Percentiles rank a stretch among this genome's conserved stretches.
These are phyloP conservation scores for Coptodon rendalli DNA, from an alignment of 2,113 vertebrate genomes.

Conservation along the genomic window DNA sequence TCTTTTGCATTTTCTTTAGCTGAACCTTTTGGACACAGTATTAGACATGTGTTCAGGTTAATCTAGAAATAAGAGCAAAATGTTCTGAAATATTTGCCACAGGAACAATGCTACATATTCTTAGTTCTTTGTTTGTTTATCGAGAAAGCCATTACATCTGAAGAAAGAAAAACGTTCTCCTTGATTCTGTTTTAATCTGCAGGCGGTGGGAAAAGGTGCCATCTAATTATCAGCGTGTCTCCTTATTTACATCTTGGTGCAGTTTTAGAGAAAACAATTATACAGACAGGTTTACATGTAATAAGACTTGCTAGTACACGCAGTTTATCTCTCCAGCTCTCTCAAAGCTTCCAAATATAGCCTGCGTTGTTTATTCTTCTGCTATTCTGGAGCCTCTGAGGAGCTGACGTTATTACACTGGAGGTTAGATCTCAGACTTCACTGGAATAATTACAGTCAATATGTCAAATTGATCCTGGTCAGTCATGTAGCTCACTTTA, in stretches of 20 bases:
- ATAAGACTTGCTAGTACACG: background rate
- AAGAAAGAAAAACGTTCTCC: background rate
- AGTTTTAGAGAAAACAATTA: background rate
- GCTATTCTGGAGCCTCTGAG: background rate
- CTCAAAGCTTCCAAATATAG: constrained; percentile 5
- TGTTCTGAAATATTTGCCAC: background rate
- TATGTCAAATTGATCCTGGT: constrained; percentile 9
- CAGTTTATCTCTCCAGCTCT: background rate
- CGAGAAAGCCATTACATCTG: background rate
- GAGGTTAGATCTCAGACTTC: background rate
- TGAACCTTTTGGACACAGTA: background rate
- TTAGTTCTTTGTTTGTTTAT: background rate
- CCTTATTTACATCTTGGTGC: background rate
- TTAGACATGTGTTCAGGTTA: background rate
- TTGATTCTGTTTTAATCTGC: background rate
- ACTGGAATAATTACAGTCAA: constrained; percentile 16
- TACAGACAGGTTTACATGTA: background rate
- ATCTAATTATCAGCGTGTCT: background rate
- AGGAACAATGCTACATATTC: background rate
- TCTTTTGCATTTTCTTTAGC: background rate
- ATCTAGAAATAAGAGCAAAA: background rate
- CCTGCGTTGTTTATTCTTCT: background rate
- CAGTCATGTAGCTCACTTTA: background rate
- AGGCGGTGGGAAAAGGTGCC: background rate
- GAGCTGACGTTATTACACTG: background rate